Base-by-base conservation (phyloP, 2,113 vertebrate species). In the Notothenia rossii region DNA sequence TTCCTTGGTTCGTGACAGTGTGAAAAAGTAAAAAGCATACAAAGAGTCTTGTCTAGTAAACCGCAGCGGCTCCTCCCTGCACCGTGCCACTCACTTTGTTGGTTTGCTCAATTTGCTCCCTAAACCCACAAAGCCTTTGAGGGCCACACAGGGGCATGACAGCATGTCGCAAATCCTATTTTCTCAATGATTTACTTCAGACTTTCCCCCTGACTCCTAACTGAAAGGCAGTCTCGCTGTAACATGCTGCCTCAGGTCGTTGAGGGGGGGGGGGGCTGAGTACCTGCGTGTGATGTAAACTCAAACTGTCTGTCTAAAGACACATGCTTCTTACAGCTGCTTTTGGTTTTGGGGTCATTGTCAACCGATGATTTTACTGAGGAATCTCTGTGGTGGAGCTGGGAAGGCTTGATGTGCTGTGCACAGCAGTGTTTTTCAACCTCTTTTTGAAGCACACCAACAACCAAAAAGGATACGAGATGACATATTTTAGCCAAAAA, bases 91-190 rank as follows among this genome's bases (percentile, higher is more conserved):
- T 93, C 79, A 88, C 88, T 88, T 84, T 90, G 88, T 82, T 81
- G 84, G 87, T 92, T 86, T 81, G 73, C 76, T 85, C 89, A 90
- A 86, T 93, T 89, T 91, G 81, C 79, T 89, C 83, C 77, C 77
- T 63, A 72, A 91, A 85, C 33, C 89, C 86, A 76, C 87, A 85
- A 84, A 87, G 82, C 81, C 77, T 92, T 90, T 86, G 84, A 86
- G 71, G 65, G 84, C 91, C 81, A 85, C 82, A 83, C 66, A 68
- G 67, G 83, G 77, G 81, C 81, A 79, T 40, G 82, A 81, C 90
- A 90, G 79, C 86, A 64, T 54, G 80, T 86, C 8, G 49, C 86
- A 78, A 78, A 89, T 74, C 60, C 10, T 83, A 81, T 84, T 81
- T 64, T 29, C 48, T 87, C 67, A 56, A 82, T 82, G 85, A 89